These are phyloP conservation scores for Drosophila rubida DNA, from an alignment of 2,888 invertebrate species.

Conservation along the genomic window DNA sequence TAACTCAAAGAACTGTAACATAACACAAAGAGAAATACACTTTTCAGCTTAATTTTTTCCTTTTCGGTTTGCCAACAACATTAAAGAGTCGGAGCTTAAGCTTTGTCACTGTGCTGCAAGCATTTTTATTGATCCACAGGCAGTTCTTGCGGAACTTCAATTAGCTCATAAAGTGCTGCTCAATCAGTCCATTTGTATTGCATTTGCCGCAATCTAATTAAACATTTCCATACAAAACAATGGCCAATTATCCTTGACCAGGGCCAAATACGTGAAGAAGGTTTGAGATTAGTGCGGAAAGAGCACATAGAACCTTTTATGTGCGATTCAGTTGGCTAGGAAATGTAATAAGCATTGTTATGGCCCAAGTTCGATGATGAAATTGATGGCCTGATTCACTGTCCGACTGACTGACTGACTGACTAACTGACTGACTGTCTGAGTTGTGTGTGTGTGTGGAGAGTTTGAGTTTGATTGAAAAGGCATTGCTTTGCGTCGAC, in stretches of 20 bases:
- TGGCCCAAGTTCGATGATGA: conserved; percentile 46
- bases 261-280: conserved; percentile 3
- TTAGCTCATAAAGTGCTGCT: conserved; percentile 20
- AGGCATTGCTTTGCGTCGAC: conserved; percentile 32
- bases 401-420: conserved; percentile 5
- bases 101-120: not conserved
- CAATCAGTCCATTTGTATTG: conserved; percentile 2
- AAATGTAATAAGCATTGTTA: conserved; percentile 59
- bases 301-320: conserved; percentile 26
- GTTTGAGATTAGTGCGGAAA: conserved; percentile 30
- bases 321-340: conserved; percentile 17
- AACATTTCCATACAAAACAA: conserved; percentile 46
- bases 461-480: conserved; percentile 65
- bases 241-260: conserved; percentile 19
- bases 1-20: too few relatives aligned
- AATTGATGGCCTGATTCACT: conserved; percentile 31
- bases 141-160: not conserved
- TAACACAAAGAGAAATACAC: too few relatives aligned
- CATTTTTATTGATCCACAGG: conserved; percentile 16
- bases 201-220: conserved; percentile 46
- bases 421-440: conserved; percentile 5
- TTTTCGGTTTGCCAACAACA: not conserved
- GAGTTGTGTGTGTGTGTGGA: conserved; percentile 48
- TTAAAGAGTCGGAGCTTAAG: not conserved
- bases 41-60: too few relatives aligned